Evolutionary conservation across 2,113 vertebrate genomes (phyloP).

Genomic region (Spea bombifrons): DNA sequence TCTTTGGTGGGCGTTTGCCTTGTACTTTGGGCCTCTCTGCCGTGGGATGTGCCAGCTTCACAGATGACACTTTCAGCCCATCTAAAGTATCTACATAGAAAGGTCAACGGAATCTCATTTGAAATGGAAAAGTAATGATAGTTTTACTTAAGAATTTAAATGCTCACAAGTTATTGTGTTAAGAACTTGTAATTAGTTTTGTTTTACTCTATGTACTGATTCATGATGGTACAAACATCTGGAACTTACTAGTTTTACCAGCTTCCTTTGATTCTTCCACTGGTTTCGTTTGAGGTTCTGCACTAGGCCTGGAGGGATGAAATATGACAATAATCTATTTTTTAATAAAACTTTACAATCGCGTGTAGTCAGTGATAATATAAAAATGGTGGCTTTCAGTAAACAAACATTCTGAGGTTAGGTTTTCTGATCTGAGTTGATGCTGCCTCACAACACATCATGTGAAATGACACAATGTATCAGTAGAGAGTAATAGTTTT

Average conservation of each 20-base stretch:
- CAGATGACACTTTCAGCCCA: conserved; percentile 14
- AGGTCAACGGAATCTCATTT: background rate
- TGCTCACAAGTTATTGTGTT: background rate
- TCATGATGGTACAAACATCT: background rate
- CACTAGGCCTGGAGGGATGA: background rate
- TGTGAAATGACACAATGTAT: too few relatives aligned
- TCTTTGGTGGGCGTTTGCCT: conserved; percentile 34
- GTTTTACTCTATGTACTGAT: too few relatives aligned
- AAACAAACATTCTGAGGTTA: too few relatives aligned
- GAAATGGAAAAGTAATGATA: too few relatives aligned
- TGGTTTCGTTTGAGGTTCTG: conserved; percentile 14
- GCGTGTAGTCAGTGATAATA: too few relatives aligned
- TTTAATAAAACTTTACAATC: too few relatives aligned
- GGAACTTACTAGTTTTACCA: conserved; percentile 7
- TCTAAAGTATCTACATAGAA: conserved; percentile 14
- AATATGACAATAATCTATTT: too few relatives aligned
- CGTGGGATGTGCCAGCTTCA: conserved; percentile 41
- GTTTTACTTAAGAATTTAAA: too few relatives aligned
- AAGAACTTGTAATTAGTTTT: background rate
- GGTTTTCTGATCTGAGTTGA: too few relatives aligned
- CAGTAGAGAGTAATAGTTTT: too few relatives aligned
- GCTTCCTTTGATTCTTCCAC: conserved; percentile 19
- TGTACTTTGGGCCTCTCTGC: conserved; percentile 36
- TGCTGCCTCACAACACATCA: too few relatives aligned
- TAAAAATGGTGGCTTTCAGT: too few relatives aligned